Conservation (phyloP, 2,888 invertebrate species). For the Mylabris sibirica region DNA sequence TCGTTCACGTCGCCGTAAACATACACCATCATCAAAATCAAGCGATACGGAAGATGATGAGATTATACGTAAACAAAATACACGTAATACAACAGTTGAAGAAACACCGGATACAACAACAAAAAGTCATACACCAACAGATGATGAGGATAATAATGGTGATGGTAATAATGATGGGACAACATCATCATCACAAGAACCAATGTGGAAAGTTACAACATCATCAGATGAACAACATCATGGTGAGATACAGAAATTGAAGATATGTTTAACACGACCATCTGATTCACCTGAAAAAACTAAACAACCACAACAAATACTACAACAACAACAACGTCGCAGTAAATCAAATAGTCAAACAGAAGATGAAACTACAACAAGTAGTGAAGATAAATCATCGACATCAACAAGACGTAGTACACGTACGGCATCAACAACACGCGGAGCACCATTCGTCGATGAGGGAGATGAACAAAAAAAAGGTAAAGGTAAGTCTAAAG, state of each 20-base stretch:
- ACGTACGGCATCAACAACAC: slow-evolving; percentile 51
- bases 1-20: slow-evolving; percentile 61
- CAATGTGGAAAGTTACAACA: slow-evolving; percentile 66
- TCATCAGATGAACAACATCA: slow-evolving; percentile 59
- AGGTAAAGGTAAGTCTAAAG: slow-evolving; percentile 62
- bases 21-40: slow-evolving; percentile 58
- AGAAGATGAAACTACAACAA: slow-evolving; percentile 62
- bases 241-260: slow-evolving; percentile 71
- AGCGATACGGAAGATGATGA: slow-evolving; percentile 49
- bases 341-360: slow-evolving; percentile 65
- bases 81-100: slow-evolving; percentile 22
- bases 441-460: slow-evolving; percentile 39
- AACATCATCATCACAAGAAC: slow-evolving; percentile 49
- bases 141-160: slow-evolving; percentile 20
- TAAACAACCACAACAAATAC: slow-evolving; percentile 52
- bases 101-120: slow-evolving; percentile 47
- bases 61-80: slow-evolving; percentile 16
- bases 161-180: neutral
- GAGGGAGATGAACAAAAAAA: slow-evolving; percentile 54
- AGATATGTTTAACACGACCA: slow-evolving; percentile 69
- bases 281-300: slow-evolving; percentile 65
- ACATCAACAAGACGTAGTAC: slow-evolving; percentile 53
- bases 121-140: slow-evolving; percentile 31
- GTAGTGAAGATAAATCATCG: slow-evolving; percentile 60
- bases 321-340: slow-evolving; percentile 57